Base-by-base conservation (phyloP, 2,888 invertebrate species). In the Eristalinus aeneus region DNA sequence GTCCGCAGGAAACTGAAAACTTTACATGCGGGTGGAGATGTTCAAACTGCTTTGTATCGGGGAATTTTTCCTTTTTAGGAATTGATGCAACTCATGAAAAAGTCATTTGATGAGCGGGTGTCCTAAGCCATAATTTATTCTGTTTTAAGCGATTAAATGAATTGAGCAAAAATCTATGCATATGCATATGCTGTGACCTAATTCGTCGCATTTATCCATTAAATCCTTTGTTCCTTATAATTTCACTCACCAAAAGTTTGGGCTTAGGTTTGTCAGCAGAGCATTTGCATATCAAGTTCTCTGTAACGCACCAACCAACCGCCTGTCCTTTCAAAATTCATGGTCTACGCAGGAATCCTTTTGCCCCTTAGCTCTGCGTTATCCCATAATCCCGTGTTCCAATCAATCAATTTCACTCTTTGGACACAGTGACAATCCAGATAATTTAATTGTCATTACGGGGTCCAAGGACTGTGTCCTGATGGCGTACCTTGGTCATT, bases 401-500 rank as follows among this genome's bases (percentile, higher is more conserved):
- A 74, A 86, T 86, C 86, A 82, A 86, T 86, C 86, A 86, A 74
- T 78, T 69, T 65, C 53, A 22, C 34, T 73, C 20, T 60, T 31
- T 53, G 60, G 69, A 68, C 61, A 56, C 56, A 58, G 22, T 82
- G 86, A 86, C 86, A 86, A 73, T 82, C 46, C 64, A 74, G 67
- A 78, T 78, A 86, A 86, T 82, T 86, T 69, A 71, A 78, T 86
- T 86, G 82, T 82, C 86, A 82, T 82, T 82, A 86, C 36, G 74
- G 69, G 16, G 54, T 53, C 78, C 8, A 32, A 64, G 67, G 54
- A 58, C 78, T 10, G 39, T 58, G 67, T 22, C 34, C 36, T 61
- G 36, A 54, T 65, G 31, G 27, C 46, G 61, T 39, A 69, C 69
- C 58, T 83, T 67, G 81, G 64, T 56, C 72, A 32, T 68, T 71